Percentiles rank a stretch among this genome's conserved stretches.
phyloP scores from a whole-genome alignment of 2,113 vertebrate genomes.

The Dipodomys ordii region DNA sequence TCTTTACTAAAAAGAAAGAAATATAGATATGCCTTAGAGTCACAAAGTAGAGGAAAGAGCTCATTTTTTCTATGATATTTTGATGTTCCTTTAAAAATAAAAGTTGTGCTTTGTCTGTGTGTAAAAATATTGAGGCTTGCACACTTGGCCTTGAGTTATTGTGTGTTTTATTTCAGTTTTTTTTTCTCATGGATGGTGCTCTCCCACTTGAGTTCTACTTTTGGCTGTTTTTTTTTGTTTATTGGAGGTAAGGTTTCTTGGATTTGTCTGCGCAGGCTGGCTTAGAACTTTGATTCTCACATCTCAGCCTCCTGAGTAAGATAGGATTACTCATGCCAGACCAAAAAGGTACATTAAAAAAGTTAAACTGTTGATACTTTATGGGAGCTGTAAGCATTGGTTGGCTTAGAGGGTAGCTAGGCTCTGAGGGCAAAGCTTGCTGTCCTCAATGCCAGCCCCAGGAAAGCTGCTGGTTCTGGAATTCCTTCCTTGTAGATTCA shows the following conservation, averaged over 20 bases:
- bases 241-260: too few relatives aligned
- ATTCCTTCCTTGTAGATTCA: neutral
- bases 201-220: too few relatives aligned
- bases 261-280: too few relatives aligned
- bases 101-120: neutral
- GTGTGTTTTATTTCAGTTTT: too few relatives aligned
- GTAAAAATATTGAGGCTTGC: too few relatives aligned
- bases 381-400: neutral
- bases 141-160: too few relatives aligned
- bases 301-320: too few relatives aligned
- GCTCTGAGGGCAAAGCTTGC: rapidly evolving
- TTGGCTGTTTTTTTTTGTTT: too few relatives aligned
- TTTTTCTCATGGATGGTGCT: too few relatives aligned
- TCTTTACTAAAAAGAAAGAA: neutral
- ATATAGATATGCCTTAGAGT: neutral
- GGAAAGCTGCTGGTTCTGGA: neutral
- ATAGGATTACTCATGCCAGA: too few relatives aligned
- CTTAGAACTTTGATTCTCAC: too few relatives aligned
- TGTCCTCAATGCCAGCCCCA: neutral
- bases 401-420: neutral
- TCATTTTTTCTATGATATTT: neutral
- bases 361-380: neutral
- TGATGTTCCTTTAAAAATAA: neutral
- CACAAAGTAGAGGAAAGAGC: neutral
- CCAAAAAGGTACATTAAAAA: too few relatives aligned